Evolutionary conservation across 2,888 invertebrate species (phyloP), one percentile per base, ranked within the genome.

Genomic region (Argyresthia goedartella): DNA sequence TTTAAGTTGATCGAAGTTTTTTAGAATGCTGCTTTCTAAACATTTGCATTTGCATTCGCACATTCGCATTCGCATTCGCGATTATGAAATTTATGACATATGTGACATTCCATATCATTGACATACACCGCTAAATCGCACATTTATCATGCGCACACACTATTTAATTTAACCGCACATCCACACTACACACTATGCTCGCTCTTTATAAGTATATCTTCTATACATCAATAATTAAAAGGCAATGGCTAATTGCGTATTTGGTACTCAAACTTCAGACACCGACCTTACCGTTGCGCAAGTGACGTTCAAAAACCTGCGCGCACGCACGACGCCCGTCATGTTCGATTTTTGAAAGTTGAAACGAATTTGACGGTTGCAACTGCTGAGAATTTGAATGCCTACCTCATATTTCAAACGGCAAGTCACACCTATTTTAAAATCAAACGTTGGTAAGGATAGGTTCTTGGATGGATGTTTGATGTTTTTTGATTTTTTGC

Each of bases 191-290:
- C 14, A 11, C 49, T 25, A 25, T 25, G 25, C 6, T 25, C 25
- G 25, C 25, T 25, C 2, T 25, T 25, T 25, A 39, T 15, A 16
- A n/a, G 34, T 33, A 36, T 15, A 13, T 8, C 36, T 13, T 13
- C 14, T 11, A 13, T 13, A 11, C 49, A 13, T 41, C 49, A 41
- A 49, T 49, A 49, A 49, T 52, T 52, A 52, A 43, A 48, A 42
- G 47, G 43, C 41, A 48, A 50, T 50, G 50, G 39, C 53, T 53
- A 53, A 53, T 53, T 53, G 50, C 53, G 50, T 53, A 50, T 50
- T 47, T 46, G 50, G 39, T 44, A n/a, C 46, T 42, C 33, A 16
- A 13, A 25, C 46, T 50, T 46, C 42, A 33, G 50, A 46, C 50
- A 50, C 42, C 41, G 10, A 14, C 33, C 44, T 34, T 35, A 46